phyloP scores from a whole-genome alignment of 1,140 invertebrate genomes.

The Pseudomyrmex pallidus region DNA sequence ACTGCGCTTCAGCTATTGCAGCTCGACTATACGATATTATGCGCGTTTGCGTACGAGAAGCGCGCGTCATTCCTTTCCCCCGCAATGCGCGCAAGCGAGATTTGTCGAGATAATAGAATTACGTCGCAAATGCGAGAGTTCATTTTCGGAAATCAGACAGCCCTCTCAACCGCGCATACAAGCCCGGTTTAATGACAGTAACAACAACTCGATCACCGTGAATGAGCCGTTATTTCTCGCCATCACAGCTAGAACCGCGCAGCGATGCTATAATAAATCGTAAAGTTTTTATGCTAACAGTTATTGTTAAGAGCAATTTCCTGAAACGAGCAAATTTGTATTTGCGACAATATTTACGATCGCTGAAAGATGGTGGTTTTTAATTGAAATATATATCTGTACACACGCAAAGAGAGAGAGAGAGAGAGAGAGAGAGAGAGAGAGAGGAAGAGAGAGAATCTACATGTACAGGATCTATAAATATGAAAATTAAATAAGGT shows the following conservation, averaged over 20 bases:
- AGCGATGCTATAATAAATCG: conserved; percentile 27
- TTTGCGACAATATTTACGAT: neutral
- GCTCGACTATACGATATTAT: neutral
- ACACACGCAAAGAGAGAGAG: too few relatives aligned
- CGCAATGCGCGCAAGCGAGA: neutral
- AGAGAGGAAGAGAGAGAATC: too few relatives aligned
- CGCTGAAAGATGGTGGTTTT: neutral
- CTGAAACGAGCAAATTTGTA: neutral
- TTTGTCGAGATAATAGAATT: conserved; percentile 56
- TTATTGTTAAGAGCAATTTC: neutral
- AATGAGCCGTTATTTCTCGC: neutral
- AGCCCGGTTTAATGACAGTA: neutral
- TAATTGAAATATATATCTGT: too few relatives aligned
- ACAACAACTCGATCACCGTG: conserved; percentile 15
- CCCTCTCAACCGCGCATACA: neutral
- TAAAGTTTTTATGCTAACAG: conserved; percentile 1
- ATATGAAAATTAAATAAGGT: too few relatives aligned
- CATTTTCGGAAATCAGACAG: conserved; percentile 51
- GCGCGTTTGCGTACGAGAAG: conserved; percentile 8
- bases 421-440: too few relatives aligned
- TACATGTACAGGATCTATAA: too few relatives aligned
- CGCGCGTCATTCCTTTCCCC: neutral
- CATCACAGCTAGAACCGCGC: neutral
- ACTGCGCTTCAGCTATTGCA: conserved; percentile 5
- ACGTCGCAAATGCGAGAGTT: conserved; percentile 51